Base-by-base conservation (phyloP, 2,113 vertebrate species). In the Coracopsis vasa region DNA sequence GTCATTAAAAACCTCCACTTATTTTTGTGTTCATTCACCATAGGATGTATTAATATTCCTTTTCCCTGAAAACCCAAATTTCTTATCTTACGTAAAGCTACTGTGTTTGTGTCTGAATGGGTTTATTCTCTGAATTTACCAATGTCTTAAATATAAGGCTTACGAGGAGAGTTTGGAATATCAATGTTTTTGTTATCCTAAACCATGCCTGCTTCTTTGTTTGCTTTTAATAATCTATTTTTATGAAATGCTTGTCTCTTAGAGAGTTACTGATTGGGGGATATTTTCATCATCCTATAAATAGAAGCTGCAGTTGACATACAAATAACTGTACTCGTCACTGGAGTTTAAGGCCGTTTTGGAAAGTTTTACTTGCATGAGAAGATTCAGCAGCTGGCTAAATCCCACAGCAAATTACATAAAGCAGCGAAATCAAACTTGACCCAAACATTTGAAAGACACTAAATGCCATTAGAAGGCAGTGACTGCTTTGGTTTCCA, bases 261-360 rank as follows among this genome's bases (percentile, higher is more conserved):
- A 47, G 64, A 95, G 64, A 94, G 70, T 75, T 88, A 86, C 89
- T 88, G 91, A 80, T 94, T 97, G 93, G 87, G 87, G 64, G 90
- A 84, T 96, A 95, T 95, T 93, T 96, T 95, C 62, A 80, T 79
- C 56, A 39, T 64, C 61, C 73, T 93, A 90, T 92, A 94, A 95
- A 94, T 92, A 94, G 95, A 83, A 92, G 60, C 58, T 79, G 77
- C 47, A 92, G 74, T 90, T 90, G 93, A 85, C 92, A 83, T 86
- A 95, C 86, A 92, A 96, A 85, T 72, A 92, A 89, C 80, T 89
- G 42, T 85, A 86, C 77, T 94, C 11, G 4, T 74, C 72, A 83
- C 71, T 88, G 54, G 69, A 77, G 39, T 93, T 95, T 88, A 93
- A 89, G 67, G 27, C 21, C 37, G 25, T 79, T 93, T 95, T 65